A percentile compares a stretch with the other conserved stretches of the same genome.
Conservation (phyloP, 2,888 invertebrate species). For the Strigamia crassipes region DNA sequence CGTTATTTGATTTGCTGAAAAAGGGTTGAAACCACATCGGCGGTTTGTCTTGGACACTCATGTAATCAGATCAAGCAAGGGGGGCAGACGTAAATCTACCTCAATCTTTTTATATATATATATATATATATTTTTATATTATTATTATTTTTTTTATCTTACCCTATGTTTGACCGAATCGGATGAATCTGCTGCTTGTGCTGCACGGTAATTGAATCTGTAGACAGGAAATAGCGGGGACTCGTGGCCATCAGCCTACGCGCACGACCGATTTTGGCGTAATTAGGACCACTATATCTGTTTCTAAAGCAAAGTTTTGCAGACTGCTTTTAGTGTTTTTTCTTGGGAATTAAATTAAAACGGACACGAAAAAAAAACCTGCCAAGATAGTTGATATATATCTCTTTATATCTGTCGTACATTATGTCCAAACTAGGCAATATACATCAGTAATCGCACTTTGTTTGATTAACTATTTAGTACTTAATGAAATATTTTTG, state of each 20-base stretch:
- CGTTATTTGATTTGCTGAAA: constrained; percentile 10
- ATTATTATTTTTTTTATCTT: background rate
- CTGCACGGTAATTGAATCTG: constrained; percentile 21
- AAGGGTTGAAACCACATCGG: background rate
- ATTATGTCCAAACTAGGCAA: too few species aligned
- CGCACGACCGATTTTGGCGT: constrained; percentile 21
- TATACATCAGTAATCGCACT: too few species aligned
- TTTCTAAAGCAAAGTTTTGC: constrained; percentile 21
- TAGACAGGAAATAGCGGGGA: constrained; percentile 21
- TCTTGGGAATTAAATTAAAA: constrained; percentile 16
- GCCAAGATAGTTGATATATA: too few species aligned
- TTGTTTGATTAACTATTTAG: too few species aligned
- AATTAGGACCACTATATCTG: constrained; percentile 21
- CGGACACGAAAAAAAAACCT: background rate
- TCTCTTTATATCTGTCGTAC: too few species aligned
- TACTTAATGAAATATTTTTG: too few species aligned
- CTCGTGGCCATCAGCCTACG: constrained; percentile 21
- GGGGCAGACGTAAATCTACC: background rate
- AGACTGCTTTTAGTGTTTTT: constrained; percentile 6
- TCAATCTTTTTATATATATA: background rate
- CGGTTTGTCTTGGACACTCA: constrained; percentile 13
- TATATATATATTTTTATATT: background rate
- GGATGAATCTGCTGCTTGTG: constrained; percentile 1
- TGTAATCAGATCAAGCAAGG: background rate
- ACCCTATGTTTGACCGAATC: background rate